Base-by-base conservation (phyloP, 2,113 vertebrate species). In the Eupsittula cactorum region DNA sequence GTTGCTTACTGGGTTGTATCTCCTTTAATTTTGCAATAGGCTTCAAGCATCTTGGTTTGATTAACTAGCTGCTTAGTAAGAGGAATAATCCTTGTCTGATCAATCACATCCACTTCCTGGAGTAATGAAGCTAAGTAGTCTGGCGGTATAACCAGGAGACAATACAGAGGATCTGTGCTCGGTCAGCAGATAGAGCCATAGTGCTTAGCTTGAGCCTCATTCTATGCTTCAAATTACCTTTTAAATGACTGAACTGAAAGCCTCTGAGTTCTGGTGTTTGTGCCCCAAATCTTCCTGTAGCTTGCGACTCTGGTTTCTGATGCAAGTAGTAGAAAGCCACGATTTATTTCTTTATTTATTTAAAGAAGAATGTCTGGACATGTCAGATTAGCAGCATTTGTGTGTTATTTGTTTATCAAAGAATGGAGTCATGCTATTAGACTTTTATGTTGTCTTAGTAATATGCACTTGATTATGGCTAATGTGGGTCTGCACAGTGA, bases 191-290 rank as follows among this genome's bases (percentile, higher is more conserved):
- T 42, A 39, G 46, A 3, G 18, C 53, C 64, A 6, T n/a, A 25
- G 42, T 17, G 60, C 67, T 27, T 77, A 55, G 37, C 35, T 50
- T 52, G 64, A 86, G 37, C 50, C 86, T 82, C 64, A 55, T 80
- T 74, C 75, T 76, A 63, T 92, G 59, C 68, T 87, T 88, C 33
- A 39, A 68, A 92, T 91, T 90, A 90, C 62, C 78, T 85, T 96
- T 95, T 93, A 89, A 90, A 92, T 95, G 91, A 78, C 84, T 95
- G 63, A 85, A 80, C 37, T 75, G 60, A 53, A 75, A 84, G 49
- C 53, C n/a, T 69, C 73, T 82, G 89, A 52, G 74, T 87, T 82
- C 69, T 19, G 3, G 7, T 42, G 57, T 63, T 4, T 47, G 7
- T 88, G 49, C 55, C 42, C 15, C 17, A 41, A 28, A 63, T 59